Conservation (phyloP, 2,888 invertebrate species). For the Lottia scabra region DNA sequence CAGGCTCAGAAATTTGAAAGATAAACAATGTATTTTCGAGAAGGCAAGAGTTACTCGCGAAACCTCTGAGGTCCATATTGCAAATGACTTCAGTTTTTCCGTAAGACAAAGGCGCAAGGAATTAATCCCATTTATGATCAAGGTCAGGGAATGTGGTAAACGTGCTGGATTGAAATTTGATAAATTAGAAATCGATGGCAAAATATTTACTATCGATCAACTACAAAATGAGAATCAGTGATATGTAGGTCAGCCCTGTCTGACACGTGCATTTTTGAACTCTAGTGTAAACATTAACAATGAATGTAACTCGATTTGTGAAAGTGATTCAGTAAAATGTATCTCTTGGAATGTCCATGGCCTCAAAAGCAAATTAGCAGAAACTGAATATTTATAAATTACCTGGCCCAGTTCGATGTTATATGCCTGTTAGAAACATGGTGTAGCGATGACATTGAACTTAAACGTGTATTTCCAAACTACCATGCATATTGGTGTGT, state of each 20-base stretch:
- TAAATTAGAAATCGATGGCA: neutral
- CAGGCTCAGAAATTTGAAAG: neutral
- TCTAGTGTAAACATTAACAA: too few relatives aligned
- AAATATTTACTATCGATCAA: neutral
- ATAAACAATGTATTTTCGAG: conserved; percentile 3
- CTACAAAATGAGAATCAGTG: neutral
- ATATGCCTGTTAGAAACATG: neutral
- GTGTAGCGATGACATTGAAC: too few relatives aligned
- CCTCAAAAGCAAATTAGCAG: neutral
- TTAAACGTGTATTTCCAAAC: too few relatives aligned
- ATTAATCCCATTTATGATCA: conserved; percentile 2
- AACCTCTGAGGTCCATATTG: neutral
- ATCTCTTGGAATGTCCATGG: conserved; percentile 5
- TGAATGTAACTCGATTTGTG: neutral
- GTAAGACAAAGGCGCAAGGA: neutral
- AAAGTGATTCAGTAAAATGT: neutral
- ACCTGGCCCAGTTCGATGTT: neutral
- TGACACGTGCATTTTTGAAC: neutral
- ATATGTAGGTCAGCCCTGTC: neutral
- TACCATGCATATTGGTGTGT: too few relatives aligned
- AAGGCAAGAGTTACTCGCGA: neutral
- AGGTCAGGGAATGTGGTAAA: neutral
- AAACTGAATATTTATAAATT: neutral
- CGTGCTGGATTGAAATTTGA: neutral
- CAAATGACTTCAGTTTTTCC: neutral